phyloP scores from a whole-genome alignment of 2,888 invertebrate genomes.

The Melolontha melolontha region DNA sequence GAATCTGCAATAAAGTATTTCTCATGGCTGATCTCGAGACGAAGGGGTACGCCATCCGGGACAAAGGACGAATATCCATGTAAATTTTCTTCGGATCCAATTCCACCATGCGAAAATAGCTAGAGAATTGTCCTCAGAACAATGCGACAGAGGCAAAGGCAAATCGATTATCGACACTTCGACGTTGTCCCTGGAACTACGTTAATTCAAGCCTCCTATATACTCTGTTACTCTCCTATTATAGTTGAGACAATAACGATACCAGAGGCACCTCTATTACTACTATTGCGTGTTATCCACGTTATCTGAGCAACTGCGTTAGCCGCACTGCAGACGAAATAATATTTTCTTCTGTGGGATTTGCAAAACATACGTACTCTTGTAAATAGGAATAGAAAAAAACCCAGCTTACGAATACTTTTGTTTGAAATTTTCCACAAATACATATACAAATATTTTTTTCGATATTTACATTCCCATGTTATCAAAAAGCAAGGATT shows the following conservation, averaged over 20 bases:
- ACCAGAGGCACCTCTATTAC: neutral
- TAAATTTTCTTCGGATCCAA: slow-evolving; percentile 42
- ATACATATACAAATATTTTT: no score
- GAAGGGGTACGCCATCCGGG: slow-evolving; percentile 9
- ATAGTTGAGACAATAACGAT: neutral
- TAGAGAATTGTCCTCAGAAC: slow-evolving; percentile 32
- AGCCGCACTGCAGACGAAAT: no score
- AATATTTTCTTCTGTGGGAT: no score
- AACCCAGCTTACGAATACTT: no score
- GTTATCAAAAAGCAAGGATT: no score
- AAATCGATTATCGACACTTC: slow-evolving; percentile 40
- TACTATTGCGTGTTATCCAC: neutral
- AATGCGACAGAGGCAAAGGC: slow-evolving; percentile 34
- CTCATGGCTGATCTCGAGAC: slow-evolving; percentile 35
- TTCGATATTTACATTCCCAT: no score
- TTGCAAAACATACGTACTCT: no score
- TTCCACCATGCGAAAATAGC: slow-evolving; percentile 36
- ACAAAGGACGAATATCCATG: slow-evolving; percentile 44
- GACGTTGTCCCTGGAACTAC: slow-evolving; percentile 11
- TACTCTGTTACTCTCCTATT: slow-evolving; percentile 4
- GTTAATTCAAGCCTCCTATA: slow-evolving; percentile 23
- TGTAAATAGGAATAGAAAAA: no score
- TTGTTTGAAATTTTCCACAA: no score
- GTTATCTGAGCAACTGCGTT: no score
- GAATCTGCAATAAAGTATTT: slow-evolving; percentile 49